phyloP scores from a whole-genome alignment of 2,797 vertebrate genomes.

The Anguilla anguilla region DNA sequence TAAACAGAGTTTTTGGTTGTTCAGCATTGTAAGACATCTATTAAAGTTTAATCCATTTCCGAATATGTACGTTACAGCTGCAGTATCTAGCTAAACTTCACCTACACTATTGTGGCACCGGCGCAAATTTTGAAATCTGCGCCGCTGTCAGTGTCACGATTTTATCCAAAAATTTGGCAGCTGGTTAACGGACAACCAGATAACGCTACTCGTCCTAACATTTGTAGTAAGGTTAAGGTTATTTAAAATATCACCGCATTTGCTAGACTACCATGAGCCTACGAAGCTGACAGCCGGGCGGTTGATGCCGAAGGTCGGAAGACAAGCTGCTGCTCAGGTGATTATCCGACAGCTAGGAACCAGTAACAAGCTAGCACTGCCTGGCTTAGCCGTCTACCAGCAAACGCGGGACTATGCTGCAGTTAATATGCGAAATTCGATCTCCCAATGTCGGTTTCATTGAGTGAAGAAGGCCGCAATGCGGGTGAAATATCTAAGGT shows the following conservation, averaged over 20 bases:
- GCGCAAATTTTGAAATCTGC: background rate
- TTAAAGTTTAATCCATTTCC: background rate
- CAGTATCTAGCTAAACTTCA: background rate
- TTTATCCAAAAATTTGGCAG: background rate
- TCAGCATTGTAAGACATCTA: background rate
- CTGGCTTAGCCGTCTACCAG: background rate
- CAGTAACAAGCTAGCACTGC: background rate
- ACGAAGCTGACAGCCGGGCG: background rate
- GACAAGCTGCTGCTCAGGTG: background rate
- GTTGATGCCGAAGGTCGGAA: background rate
- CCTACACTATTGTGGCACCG: background rate
- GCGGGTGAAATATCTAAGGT: conserved; percentile 46
- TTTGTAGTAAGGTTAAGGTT: background rate
- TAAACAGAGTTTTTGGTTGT: background rate
- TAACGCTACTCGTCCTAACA: background rate
- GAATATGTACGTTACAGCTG: background rate
- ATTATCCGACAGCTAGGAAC: background rate
- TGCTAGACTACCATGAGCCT: too few relatives aligned
- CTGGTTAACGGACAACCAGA: background rate
- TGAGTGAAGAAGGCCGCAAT: conserved; percentile 54
- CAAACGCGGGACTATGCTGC: background rate
- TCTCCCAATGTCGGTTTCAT: conserved; percentile 12
- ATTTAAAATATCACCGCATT: background rate
- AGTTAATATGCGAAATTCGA: conserved; percentile 26
- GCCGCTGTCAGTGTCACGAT: conserved; percentile 3